A percentile compares a stretch with the other conserved stretches of the same genome.
Evolutionary conservation across 2,797 vertebrate species (phyloP).

Genomic region (Peromyscus eremicus): DNA sequence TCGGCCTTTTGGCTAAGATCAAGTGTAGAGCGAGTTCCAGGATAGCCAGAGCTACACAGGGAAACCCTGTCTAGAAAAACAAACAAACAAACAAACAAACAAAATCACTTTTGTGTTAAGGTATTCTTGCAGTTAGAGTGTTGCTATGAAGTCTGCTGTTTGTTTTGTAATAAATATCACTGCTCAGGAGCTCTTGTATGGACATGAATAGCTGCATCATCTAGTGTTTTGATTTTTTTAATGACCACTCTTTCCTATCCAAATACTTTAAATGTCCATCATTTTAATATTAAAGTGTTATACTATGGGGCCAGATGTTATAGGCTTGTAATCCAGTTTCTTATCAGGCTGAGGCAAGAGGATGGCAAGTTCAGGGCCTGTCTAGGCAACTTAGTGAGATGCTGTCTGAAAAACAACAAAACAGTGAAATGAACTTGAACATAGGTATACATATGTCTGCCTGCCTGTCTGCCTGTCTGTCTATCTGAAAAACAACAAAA

Average conservation of each 20-base stretch:
- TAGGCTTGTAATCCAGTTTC: background rate
- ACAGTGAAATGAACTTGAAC: slow-evolving; percentile 20
- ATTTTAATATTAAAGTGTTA: background rate
- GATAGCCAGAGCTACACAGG: background rate
- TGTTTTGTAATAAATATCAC: background rate
- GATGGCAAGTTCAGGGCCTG: background rate
- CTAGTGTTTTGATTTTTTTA: slow-evolving; percentile 27
- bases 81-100: background rate
- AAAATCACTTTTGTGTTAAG: slow-evolving; percentile 5
- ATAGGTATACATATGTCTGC: background rate
- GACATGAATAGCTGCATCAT: background rate
- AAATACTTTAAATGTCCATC: background rate
- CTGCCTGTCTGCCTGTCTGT: background rate
- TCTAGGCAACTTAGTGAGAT: background rate
- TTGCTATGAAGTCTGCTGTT: background rate
- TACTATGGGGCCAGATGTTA: background rate
- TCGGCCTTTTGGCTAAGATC: no score
- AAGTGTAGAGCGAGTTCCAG: background rate
- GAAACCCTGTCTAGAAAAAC: background rate
- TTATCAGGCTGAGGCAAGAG: background rate
- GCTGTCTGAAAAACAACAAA: background rate
- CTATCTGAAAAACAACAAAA: background rate
- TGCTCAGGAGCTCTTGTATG: background rate
- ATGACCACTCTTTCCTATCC: background rate
- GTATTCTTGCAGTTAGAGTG: background rate